Evolutionary conservation across 37 sponge, comb jelly and placozoan genomes (phyloP), one percentile per base, ranked within the genome.

Genomic region (Halisarca cf. caerulea): DNA sequence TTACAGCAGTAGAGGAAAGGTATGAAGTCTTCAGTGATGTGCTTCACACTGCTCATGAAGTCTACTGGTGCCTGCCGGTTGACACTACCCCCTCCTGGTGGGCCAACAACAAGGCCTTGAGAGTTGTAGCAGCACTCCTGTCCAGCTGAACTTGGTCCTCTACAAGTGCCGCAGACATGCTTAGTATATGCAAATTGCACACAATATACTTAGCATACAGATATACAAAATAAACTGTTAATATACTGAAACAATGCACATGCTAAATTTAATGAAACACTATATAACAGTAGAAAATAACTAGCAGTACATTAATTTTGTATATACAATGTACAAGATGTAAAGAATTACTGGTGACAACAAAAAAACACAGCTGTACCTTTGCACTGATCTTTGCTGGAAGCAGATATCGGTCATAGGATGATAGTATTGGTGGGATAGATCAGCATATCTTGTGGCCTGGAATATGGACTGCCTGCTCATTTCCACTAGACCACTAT

Each of bases 51-150:
- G 28, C 41, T 37, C 24, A 33, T 41, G 28, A 23, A 35, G 36
- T 59, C 82, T 14, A 24, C n/a, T 39, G 82, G 62, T 35, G 62
- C 66, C 27, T 72, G 15, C 41, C 9, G 32, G 42, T 81, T 60
- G 4, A 85, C 82, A 58, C 51, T 85, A 0, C 90, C 90, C 51
- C 90, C 90, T 36, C 86, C 79, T 59, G 79, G 82, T 35, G 57
- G 59, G 11, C 84, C 87, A 54, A 80, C 59, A n/a, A 83, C 61
- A 28, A 90, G 57, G 32, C 47, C 53, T 61, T 66, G 42, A 25
- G 38, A 54, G 64, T 42, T 58, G 47, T 90, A 90, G 58, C 91
- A 90, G 53, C 91, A 90, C 45, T 90, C 85, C 33, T 86, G 91
- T 33, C 84, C 79, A 74, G 21, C 21, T 44, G 15, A 32, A 69